A percentile compares a stretch with the other conserved stretches of the same genome.
These are phyloP conservation scores for Empis stercorea DNA, from an alignment of 2,888 invertebrate species.

Conservation along the genomic window DNA sequence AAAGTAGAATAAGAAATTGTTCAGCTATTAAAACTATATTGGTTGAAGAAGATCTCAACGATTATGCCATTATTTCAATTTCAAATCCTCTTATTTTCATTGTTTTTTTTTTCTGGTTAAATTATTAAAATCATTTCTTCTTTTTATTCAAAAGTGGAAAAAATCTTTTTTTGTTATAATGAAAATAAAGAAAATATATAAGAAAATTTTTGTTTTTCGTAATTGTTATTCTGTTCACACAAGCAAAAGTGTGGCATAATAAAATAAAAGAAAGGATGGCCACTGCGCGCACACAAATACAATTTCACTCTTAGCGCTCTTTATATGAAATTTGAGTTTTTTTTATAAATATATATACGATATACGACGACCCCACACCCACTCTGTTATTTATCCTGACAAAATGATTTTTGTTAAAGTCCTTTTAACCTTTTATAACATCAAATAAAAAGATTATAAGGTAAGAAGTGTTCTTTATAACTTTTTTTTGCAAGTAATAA, in stretches of 20 bases:
- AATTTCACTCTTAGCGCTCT: constrained; percentile 13
- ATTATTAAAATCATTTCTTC: constrained; percentile 9
- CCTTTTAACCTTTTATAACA: too few species aligned
- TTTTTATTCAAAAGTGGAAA: too few species aligned
- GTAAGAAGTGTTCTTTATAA: too few species aligned
- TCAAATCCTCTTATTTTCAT: constrained; percentile 2
- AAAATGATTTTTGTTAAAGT: too few species aligned
- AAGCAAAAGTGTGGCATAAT: constrained; percentile 10
- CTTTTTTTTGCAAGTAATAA: too few species aligned
- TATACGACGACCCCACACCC: too few species aligned
- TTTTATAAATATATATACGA: too few species aligned
- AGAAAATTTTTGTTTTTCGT: too few species aligned
- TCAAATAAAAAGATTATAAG: too few species aligned
- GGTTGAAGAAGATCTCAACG: neutral
- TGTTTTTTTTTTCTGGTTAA: too few species aligned
- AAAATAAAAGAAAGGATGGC: constrained; percentile 8
- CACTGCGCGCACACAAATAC: constrained; percentile 7
- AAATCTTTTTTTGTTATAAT: neutral
- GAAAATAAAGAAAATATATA: neutral
- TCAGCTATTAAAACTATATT: too few species aligned
- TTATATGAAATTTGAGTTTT: constrained; percentile 7
- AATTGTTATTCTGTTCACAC: constrained; percentile 11
- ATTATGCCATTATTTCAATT: neutral
- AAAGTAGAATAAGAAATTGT: neutral
- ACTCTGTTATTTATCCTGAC: too few species aligned